Base-by-base conservation (phyloP, 1,140 invertebrate species). In the Drosophila erecta region DNA sequence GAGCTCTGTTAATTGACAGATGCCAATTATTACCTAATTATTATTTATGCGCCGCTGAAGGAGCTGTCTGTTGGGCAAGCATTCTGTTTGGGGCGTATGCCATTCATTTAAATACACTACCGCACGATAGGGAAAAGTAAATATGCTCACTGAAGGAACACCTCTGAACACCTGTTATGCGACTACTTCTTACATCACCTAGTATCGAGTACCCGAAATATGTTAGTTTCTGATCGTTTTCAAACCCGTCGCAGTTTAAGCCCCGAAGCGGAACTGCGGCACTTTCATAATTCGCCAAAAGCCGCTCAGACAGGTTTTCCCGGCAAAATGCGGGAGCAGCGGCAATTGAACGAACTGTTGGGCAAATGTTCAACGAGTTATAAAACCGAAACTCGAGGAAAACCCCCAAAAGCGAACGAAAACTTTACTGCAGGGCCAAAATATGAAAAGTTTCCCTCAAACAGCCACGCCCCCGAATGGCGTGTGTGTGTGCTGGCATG, bases 21-120 rank as follows among this genome's bases (percentile, higher is more conserved):
- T 89, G 83, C 76, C 72, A 89, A 89, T 86, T 86, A 86, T 89
- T 86, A 86, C 84, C 75, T 76, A 83, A 86, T 86, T 83, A 86
- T 76, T 76, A 89, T 89, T 84, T 89, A 86, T 75, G 66, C 30
- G 61, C 3, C 11, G 22, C 15, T 22, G 12, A 40, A 27, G 58
- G 24, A 47, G 35, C 55, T 58, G 56, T 41, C 54, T 43, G 40
- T 44, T 4, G n/a, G 15, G 1, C 11, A 11, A 8, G 24, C 22
- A 11, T 10, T 14, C 0, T 8, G 27, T 10, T 30, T 1, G 7
- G 27, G 27, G 27, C 27, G 7, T 30, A 30, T 0, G 2, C 8
- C 30, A 30, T 30, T 30, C 0, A 30, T 30, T 30, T 2, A 30
- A 30, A 30, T 30, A 30, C 27, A 30, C 1, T 10, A 30, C 10